These are phyloP conservation scores for Agriotes lineatus DNA, from an alignment of 2,888 invertebrate species.

Conservation along the genomic window DNA sequence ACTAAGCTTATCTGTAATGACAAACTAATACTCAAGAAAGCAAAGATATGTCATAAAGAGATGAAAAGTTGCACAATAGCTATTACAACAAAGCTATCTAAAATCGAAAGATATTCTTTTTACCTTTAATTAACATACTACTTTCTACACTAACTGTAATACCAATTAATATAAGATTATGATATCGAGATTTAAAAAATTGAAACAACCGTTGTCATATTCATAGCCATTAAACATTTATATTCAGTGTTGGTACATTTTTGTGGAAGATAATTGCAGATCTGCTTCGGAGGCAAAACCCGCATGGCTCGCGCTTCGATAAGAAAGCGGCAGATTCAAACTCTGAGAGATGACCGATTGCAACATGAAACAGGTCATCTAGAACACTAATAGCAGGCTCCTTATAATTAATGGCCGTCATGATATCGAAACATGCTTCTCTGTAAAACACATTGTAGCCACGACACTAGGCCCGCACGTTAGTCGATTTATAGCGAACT, in stretches of 20 bases:
- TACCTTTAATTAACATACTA: no score
- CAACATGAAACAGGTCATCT: slow-evolving; percentile 54
- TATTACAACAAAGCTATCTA: no score
- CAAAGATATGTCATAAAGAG: no score
- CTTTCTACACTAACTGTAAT: no score
- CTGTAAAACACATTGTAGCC: slow-evolving; percentile 37
- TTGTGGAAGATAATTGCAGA: neutral
- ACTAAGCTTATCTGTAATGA: no score
- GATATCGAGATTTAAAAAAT: no score
- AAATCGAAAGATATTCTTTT: no score
- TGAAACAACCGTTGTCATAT: no score
- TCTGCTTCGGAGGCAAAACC: slow-evolving; percentile 20
- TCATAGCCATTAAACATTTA: no score
- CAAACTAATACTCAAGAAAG: no score
- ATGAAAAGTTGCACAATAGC: no score
- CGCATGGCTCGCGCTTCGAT: slow-evolving; percentile 42
- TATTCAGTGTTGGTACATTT: neutral
- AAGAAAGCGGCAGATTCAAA: slow-evolving; percentile 52
- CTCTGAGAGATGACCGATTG: slow-evolving; percentile 48
- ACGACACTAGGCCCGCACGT: slow-evolving; percentile 42
- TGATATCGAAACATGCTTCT: slow-evolving; percentile 52
- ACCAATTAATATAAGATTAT: no score
- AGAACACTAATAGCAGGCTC: slow-evolving; percentile 54
- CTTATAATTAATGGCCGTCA: slow-evolving; percentile 54
- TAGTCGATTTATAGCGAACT: slow-evolving; percentile 46